Conservation (phyloP, 2,113 vertebrate genomes). For the Jacana jacana region DNA sequence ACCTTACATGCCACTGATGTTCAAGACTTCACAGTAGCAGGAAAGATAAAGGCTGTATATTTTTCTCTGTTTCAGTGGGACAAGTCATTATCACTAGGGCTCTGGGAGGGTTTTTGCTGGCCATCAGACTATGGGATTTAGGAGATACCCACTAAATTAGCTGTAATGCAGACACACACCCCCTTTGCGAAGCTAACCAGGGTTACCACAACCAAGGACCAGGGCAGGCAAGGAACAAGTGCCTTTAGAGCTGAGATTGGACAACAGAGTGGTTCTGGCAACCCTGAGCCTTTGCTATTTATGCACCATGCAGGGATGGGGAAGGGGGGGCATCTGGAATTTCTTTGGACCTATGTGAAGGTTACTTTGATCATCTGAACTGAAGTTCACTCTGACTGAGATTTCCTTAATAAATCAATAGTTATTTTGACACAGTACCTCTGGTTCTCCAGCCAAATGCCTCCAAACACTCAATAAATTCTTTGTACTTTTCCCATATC, state of each 20-base stretch:
- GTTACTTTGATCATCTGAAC: background rate
- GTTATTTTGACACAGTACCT: background rate
- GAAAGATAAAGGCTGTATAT: background rate
- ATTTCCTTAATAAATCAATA: background rate
- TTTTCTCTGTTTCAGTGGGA: background rate
- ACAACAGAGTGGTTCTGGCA: background rate
- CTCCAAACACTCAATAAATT: background rate
- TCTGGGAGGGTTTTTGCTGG: background rate
- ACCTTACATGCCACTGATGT: accelerated
- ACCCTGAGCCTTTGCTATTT: background rate
- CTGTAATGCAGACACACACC: background rate
- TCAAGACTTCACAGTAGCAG: background rate
- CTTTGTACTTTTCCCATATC: background rate
- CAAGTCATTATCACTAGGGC: background rate
- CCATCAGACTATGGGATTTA: background rate
- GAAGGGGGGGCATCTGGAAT: background rate
- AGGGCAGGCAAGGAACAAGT: background rate
- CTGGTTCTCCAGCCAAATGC: background rate
- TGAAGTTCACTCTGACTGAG: background rate
- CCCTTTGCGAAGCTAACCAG: background rate
- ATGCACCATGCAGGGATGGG: background rate
- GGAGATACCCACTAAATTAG: background rate
- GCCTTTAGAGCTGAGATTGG: background rate
- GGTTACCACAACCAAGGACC: background rate
- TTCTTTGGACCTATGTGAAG: background rate